phyloP scores from a whole-genome alignment of 2,797 vertebrate species.

The Coreius guichenoti region DNA sequence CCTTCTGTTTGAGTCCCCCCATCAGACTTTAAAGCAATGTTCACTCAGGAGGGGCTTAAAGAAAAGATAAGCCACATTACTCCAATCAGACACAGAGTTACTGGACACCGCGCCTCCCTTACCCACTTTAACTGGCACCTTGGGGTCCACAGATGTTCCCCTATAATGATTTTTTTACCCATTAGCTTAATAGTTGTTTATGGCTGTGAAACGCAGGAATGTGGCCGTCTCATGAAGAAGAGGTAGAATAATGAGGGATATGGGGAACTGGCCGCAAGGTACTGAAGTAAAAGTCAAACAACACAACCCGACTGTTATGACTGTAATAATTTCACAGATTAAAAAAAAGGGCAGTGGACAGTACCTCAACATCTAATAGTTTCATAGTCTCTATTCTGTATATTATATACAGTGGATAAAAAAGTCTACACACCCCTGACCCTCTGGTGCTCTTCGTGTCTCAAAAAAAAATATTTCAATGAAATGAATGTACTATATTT shows the following conservation, averaged over 20 bases:
- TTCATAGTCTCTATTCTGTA: neutral
- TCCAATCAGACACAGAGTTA: conserved; percentile 52
- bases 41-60: conserved; percentile 38
- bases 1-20: conserved; percentile 59
- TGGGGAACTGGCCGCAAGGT: neutral
- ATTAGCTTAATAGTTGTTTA: conserved; percentile 62
- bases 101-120: neutral
- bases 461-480: too few relatives aligned
- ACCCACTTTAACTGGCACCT: conserved; percentile 57
- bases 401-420: too few relatives aligned
- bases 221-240: conserved; percentile 31
- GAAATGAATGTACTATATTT: too few relatives aligned
- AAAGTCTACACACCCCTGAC: too few relatives aligned
- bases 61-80: conserved; percentile 20
- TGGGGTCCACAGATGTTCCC: conserved; percentile 61
- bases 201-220: conserved; percentile 52
- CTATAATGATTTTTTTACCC: conserved; percentile 61
- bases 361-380: neutral
- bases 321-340: neutral
- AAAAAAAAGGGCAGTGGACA: neutral
- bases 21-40: conserved; percentile 53
- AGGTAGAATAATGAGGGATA: conserved; percentile 29
- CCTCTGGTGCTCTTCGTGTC: too few relatives aligned
- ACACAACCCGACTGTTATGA: neutral
- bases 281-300: neutral